These are phyloP conservation scores for Corythornis cristatus DNA, from an alignment of 2,113 vertebrate species.

Conservation along the genomic window DNA sequence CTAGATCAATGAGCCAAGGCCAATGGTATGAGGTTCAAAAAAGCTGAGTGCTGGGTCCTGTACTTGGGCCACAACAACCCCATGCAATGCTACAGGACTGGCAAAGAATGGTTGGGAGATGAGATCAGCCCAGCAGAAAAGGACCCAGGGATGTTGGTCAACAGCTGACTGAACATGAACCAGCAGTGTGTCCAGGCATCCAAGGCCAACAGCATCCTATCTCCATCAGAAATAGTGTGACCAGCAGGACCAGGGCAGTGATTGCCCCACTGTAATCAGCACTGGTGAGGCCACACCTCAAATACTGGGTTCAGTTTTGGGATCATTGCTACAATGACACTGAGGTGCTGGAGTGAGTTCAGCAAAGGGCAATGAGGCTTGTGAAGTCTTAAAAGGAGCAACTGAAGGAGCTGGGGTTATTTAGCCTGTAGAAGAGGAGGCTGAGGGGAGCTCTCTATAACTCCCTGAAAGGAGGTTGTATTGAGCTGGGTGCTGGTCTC, in stretches of 20 bases:
- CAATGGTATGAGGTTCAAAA: neutral
- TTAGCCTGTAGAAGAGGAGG: neutral
- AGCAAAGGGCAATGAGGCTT: rapidly evolving
- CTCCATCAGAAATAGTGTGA: neutral
- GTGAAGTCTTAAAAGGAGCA: rapidly evolving
- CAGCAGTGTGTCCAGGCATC: neutral
- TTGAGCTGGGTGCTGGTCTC: no score
- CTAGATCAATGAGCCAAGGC: neutral
- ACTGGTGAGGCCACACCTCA: neutral
- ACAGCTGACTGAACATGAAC: neutral
- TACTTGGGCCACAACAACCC: neutral
- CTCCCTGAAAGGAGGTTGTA: no score
- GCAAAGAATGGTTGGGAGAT: neutral
- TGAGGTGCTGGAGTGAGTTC: rapidly evolving
- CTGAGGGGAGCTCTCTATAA: neutral
- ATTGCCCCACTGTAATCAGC: neutral
- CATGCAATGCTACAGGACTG: neutral
- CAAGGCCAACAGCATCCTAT: neutral
- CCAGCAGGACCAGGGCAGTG: neutral
- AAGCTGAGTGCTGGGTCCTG: neutral
- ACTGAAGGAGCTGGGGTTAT: neutral
- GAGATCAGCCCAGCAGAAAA: rapidly evolving
- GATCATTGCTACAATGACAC: neutral
- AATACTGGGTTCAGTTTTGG: neutral
- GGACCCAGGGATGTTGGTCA: neutral